Conservation (phyloP, 2,113 vertebrate species). For the Leucosticte australis region DNA sequence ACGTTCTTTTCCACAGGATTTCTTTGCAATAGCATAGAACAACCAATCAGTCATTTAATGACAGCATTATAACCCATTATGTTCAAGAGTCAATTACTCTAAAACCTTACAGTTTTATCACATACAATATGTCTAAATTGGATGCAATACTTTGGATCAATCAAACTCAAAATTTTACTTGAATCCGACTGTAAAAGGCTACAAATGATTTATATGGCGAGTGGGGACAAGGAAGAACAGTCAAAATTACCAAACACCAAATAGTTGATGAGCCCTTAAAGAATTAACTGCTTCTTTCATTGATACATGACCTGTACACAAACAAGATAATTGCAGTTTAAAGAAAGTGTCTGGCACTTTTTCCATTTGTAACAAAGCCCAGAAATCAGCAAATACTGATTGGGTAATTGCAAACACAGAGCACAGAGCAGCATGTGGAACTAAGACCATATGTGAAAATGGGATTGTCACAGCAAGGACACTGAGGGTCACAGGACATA, state of each 20-base stretch:
- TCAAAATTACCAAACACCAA: conserved; percentile 12
- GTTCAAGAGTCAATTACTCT: conserved; percentile 65
- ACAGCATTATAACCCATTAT: conserved; percentile 66
- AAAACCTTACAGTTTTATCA: conserved; percentile 59
- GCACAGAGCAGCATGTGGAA: conserved; percentile 28
- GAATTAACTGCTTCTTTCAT: conserved; percentile 40
- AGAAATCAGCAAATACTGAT: conserved; percentile 47
- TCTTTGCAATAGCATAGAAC: conserved; percentile 57
- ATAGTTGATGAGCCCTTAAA: conserved; percentile 24
- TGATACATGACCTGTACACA: neutral
- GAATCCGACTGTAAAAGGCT: neutral
- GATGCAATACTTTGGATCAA: conserved; percentile 49
- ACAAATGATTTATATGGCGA: neutral
- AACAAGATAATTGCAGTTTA: conserved; percentile 42
- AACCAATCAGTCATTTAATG: conserved; percentile 62
- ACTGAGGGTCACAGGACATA: conserved; percentile 22
- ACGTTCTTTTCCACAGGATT: conserved; percentile 46
- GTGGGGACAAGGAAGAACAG: neutral
- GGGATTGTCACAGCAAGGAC: conserved; percentile 36
- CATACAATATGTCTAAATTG: conserved; percentile 63
- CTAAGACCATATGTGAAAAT: conserved; percentile 42
- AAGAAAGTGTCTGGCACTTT: conserved; percentile 35
- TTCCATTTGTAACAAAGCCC: conserved; percentile 47
- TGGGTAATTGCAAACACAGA: conserved; percentile 23
- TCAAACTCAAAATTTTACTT: conserved; percentile 52